A percentile compares a stretch with the other conserved stretches of the same genome.
Evolutionary conservation across 2,113 vertebrate species (phyloP).

Genomic region (Arothron firmamentum): DNA sequence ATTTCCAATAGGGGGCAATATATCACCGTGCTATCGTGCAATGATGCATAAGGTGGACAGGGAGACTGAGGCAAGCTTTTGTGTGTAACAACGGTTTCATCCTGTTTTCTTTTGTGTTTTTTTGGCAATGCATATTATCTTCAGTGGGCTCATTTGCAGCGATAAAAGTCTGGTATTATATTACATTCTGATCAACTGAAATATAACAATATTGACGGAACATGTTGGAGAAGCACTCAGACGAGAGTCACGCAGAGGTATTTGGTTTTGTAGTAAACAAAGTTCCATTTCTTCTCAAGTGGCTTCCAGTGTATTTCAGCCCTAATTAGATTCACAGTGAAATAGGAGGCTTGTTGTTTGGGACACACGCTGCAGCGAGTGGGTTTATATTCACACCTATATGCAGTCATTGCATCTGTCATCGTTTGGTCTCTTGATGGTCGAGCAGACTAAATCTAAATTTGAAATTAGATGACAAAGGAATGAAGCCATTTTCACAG

Average conservation of each 20-base stretch:
- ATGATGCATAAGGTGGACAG: slow-evolving; percentile 50
- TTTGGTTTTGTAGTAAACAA: slow-evolving; percentile 65
- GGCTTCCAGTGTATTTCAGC: slow-evolving; percentile 56
- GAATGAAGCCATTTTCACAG: slow-evolving; percentile 65
- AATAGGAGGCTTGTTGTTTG: slow-evolving; percentile 63
- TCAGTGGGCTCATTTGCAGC: slow-evolving; percentile 33
- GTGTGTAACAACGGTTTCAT: slow-evolving; percentile 53
- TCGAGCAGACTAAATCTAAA: slow-evolving; percentile 63
- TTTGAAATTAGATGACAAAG: slow-evolving; percentile 69
- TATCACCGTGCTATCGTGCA: slow-evolving; percentile 58
- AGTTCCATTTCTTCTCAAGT: slow-evolving; percentile 59
- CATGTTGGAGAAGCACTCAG: slow-evolving; percentile 35
- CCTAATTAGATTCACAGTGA: slow-evolving; percentile 72
- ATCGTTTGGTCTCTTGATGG: slow-evolving; percentile 64
- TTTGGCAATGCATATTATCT: slow-evolving; percentile 52
- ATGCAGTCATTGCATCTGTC: slow-evolving; percentile 64
- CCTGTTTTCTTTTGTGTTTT: slow-evolving; percentile 41
- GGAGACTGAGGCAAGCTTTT: slow-evolving; percentile 41
- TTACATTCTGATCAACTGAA: slow-evolving; percentile 50
- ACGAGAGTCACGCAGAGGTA: slow-evolving; percentile 33
- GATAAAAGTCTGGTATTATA: slow-evolving; percentile 28
- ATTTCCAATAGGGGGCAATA: slow-evolving; percentile 76
- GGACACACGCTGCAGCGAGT: slow-evolving; percentile 58
- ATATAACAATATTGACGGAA: slow-evolving; percentile 53
- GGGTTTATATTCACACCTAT: slow-evolving; percentile 69